Conservation (phyloP, 2,113 vertebrate species). For the Cynopterus brachyotis region DNA sequence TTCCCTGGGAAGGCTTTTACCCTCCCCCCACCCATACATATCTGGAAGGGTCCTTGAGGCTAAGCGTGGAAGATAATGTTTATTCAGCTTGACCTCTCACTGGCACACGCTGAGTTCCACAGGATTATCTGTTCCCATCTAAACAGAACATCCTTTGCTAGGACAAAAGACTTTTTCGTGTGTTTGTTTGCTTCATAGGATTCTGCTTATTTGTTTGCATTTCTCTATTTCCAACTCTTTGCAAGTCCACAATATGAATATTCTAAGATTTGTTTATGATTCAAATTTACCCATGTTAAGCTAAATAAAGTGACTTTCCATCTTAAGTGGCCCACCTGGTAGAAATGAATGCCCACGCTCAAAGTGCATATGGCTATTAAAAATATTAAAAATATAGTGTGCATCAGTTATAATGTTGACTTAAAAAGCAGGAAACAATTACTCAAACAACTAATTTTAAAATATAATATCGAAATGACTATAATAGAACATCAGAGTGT, state of each 20-base stretch:
- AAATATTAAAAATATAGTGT: slow-evolving; percentile 20
- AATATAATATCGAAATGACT: neutral
- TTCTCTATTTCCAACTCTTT: slow-evolving; percentile 28
- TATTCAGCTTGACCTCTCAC: slow-evolving; percentile 18
- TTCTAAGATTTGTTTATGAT: neutral
- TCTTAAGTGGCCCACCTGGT: neutral
- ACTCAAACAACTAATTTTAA: neutral
- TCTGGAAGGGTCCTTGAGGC: neutral
- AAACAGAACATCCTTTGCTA: neutral
- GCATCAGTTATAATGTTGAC: neutral
- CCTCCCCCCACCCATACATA: neutral
- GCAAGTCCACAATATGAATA: neutral
- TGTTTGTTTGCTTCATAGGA: neutral
- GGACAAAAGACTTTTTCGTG: neutral
- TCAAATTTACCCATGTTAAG: neutral
- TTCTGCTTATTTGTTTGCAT: neutral
- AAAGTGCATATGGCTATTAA: neutral
- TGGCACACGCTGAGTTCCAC: neutral
- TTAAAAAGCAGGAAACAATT: neutral
- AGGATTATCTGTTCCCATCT: neutral
- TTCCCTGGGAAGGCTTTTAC: neutral
- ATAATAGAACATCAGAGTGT: neutral
- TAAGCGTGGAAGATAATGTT: neutral
- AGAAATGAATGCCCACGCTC: neutral
- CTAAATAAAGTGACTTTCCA: slow-evolving; percentile 38